Base-by-base conservation (phyloP, 2,888 invertebrate genomes). In the Hirtodrosophila alboralis region DNA sequence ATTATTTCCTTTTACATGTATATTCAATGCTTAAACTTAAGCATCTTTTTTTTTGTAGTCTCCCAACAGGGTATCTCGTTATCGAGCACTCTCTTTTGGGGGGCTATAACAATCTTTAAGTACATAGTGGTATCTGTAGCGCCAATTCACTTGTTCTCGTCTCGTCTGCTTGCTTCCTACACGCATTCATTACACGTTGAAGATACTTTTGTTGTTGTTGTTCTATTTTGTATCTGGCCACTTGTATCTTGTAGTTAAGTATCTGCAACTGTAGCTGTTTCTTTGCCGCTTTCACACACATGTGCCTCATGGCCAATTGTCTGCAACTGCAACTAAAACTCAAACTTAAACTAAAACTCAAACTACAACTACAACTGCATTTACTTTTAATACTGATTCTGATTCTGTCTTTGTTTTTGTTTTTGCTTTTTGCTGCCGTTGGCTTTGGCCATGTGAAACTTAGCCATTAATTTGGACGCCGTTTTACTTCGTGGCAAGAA, bases 381-480 rank as follows among this genome's bases (percentile, higher is more conserved):
- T n/a, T n/a, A n/a, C n/a, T n/a, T n/a, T n/a, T n/a, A n/a, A n/a
- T n/a, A 31, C 41, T 41, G 13, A 12, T 12, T 23, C 27, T 37
- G 7, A 10, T 16, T 21, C 23, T 26, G 10, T 12, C 31, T 23
- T n/a, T 30, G 28, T 36, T 13, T 26, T 3, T 7, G 10, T 6
- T 4, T 27, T 4, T 33, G 21, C 16, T 23, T 38, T 23, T 18
- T 28, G 4, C 33, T 33, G 14, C 13, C 14, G 4, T 13, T 8
- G 7, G 13, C 36, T 44, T 36, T 40, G 34, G 47, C 53, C 83
- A 78, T 79, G 78, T 79, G 78, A 84, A 79, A 83, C 79, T 84
- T 61, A 62, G 79, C 64, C 79, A 79, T 79, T 79, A 85, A 81
- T 78, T 84, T 84, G 71, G 75, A 74, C 70, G 58, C 71, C 64